Conservation (phyloP, 2,797 vertebrate genomes). For the Propithecus perrieri region DNA sequence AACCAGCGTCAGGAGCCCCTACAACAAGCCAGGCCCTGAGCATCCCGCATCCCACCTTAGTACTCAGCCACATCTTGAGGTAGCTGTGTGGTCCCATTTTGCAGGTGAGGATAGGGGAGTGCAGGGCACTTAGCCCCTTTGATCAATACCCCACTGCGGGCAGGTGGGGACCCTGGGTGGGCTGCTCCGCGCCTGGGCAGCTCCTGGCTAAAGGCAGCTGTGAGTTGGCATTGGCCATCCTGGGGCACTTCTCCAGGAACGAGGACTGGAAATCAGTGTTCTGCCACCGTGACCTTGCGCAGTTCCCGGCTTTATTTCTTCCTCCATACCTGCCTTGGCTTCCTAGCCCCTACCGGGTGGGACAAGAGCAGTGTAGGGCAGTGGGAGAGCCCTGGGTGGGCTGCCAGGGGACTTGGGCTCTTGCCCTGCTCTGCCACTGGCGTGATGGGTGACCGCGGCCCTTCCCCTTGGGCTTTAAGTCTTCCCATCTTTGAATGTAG, state of each 20-base stretch:
- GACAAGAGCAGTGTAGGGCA: too few relatives aligned
- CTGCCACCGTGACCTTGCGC: background rate
- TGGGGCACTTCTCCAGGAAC: background rate
- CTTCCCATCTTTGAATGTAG: background rate
- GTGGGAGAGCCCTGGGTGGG: too few relatives aligned
- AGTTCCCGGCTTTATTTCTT: background rate
- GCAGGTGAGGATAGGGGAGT: too few relatives aligned
- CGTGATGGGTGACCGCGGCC: background rate
- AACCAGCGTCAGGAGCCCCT: background rate
- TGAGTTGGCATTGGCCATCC: background rate
- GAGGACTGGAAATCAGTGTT: background rate
- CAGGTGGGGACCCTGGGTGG: too few relatives aligned
- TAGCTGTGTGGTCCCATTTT: background rate
- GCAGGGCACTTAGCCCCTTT: rapidly evolving
- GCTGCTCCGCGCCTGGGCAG: background rate
- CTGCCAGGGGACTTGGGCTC: background rate
- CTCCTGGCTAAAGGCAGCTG: background rate
- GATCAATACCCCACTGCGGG: background rate
- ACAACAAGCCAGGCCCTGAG: background rate
- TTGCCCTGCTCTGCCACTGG: background rate
- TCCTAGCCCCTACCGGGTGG: background rate
- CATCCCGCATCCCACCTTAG: background rate
- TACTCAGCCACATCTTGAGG: background rate
- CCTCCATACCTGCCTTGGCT: rapidly evolving
- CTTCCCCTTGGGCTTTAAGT: background rate